Evolutionary conservation across 1,140 invertebrate species (phyloP), one percentile per base, ranked within the genome.

Genomic region (Drosophila chauvacae): DNA sequence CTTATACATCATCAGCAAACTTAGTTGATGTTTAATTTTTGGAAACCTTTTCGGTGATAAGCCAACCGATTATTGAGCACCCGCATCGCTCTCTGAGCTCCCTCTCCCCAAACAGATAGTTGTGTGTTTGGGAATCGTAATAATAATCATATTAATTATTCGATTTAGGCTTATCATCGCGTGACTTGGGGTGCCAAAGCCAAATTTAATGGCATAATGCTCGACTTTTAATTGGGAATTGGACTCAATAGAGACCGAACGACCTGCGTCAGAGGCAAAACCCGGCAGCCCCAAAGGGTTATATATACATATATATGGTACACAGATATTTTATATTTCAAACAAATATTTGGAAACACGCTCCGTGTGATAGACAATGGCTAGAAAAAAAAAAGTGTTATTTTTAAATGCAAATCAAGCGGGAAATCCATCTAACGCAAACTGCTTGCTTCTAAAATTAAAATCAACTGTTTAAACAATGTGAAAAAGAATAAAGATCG

Each of bases 151-250:
- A 6, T 81, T 80, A 81, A 76, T 84, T 85, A 81, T 87, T 87
- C 84, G 83, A 88, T 87, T 79, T 87, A 64, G 66, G 84, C 84
- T 88, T 88, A 87, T 87, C 83, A 87, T 88, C 76, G 84, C 84
- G 80, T 88, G 84, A 87, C 76, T 66, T 63, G 9, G 42, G 50
- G 42, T 18, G 13, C 33, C 35, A 23, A 51, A 37, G 69, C 72
- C 66, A 66, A 70, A 83, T 68, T 62, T 63, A 55, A 50, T 68
- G 62, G 16, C 30, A 50, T 60, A 73, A 62, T 47, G 28, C 56
- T 28, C 61, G 77, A 48, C 50, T 74, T 85, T 69, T 85, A 47
- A 74, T 82, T 70, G 69, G 35, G 58, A 70, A 60, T 51, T 30
- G 33, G n/a, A 53, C 14, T 23, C 42, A 63, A 37, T 20, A 13